Evolutionary conservation across 2,888 invertebrate genomes (phyloP).

Genomic region (Ceriagrion tenellum): DNA sequence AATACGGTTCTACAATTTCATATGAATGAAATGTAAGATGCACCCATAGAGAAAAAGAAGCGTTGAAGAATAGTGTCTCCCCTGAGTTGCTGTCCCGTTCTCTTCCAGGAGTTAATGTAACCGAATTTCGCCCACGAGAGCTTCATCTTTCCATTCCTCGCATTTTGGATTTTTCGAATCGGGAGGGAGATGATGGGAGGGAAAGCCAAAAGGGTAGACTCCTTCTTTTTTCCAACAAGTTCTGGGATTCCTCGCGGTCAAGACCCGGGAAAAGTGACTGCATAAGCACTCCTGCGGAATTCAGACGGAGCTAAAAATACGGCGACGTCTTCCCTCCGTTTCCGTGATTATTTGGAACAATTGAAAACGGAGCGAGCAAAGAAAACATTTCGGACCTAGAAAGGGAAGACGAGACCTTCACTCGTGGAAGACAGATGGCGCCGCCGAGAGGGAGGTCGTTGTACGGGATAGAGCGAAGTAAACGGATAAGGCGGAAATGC

Average conservation of each 20-base stretch:
- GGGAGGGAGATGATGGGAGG: too few relatives aligned
- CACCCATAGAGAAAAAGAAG: too few relatives aligned
- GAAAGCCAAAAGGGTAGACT: background rate
- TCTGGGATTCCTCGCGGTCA: background rate
- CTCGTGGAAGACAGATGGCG: background rate
- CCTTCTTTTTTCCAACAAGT: background rate
- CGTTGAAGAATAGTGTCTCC: too few relatives aligned
- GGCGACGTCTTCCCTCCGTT: background rate
- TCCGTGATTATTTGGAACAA: background rate
- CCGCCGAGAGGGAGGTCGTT: background rate
- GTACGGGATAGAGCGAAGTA: too few relatives aligned
- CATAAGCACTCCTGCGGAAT: background rate
- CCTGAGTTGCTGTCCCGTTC: background rate
- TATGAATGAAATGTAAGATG: too few relatives aligned
- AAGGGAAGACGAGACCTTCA: background rate
- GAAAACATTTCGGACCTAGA: background rate
- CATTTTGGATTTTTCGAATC: background rate
- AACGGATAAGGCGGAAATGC: too few relatives aligned
- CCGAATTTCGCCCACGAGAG: background rate
- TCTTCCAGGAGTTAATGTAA: background rate
- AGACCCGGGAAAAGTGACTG: slow-evolving; percentile 17
- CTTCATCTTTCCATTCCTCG: background rate
- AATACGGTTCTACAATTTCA: too few relatives aligned
- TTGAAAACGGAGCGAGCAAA: background rate
- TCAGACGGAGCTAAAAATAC: background rate